Evolutionary conservation across 2,888 invertebrate genomes (phyloP).

Genomic region (Sthenelais limicola): DNA sequence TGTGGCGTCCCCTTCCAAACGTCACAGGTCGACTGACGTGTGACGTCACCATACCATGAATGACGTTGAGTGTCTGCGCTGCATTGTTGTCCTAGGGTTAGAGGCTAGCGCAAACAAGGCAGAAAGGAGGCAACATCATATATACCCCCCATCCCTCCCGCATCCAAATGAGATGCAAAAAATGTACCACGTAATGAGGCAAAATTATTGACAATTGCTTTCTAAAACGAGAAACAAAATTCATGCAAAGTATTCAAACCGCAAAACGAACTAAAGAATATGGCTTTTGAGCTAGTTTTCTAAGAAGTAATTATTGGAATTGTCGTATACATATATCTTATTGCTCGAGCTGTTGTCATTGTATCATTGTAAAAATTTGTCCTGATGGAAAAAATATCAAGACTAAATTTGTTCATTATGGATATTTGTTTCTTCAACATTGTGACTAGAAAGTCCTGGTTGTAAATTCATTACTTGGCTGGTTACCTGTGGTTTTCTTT

Average conservation of each 20-base stretch:
- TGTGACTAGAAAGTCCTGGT: conserved; percentile 8
- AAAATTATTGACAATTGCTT: too few species aligned
- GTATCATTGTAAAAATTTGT: conserved; percentile 30
- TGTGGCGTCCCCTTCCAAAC: conserved; percentile 11
- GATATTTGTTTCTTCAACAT: not conserved
- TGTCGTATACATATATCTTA: too few species aligned
- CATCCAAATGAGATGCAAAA: too few species aligned
- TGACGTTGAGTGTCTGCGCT: conserved; percentile 29
- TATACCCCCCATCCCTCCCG: conserved; percentile 4
- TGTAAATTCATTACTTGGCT: too few species aligned
- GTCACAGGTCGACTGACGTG: conserved; percentile 1
- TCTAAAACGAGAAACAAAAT: too few species aligned
- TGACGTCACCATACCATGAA: conserved; percentile 2
- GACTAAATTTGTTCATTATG: conserved; percentile 23
- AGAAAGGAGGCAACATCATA: conserved; percentile 36
- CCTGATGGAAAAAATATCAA: conserved; percentile 21
- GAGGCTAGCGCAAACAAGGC: conserved; percentile 33
- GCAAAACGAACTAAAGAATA: too few species aligned
- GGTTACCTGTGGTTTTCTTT: too few species aligned
- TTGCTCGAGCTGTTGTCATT: conserved; percentile 24
- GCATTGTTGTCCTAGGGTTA: conserved; percentile 20
- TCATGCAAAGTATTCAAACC: too few species aligned
- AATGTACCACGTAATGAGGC: too few species aligned
- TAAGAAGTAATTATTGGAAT: too few species aligned
- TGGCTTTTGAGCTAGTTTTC: too few species aligned